Evolutionary conservation across 1,140 invertebrate genomes (phyloP), one percentile per base, ranked within the genome.

Genomic region (Anastrepha obliqua): DNA sequence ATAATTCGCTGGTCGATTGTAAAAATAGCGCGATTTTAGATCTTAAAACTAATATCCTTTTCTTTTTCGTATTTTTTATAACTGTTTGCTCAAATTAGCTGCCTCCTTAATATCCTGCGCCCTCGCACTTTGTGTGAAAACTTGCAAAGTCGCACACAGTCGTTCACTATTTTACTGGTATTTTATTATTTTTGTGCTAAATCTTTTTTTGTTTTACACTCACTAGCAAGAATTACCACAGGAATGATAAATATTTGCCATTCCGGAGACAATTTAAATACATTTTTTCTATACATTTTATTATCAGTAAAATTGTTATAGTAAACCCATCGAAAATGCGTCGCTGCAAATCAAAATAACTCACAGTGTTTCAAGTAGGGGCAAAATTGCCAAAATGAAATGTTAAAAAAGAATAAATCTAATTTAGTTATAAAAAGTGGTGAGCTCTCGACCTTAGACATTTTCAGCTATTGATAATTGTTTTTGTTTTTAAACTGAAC

Each of bases 311-410:
- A 51, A 11, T 55, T 81, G 47, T 9, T 81, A 81, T 2, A 42
- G 47, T 81, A 9, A 15, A 55, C n/a, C 7, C 74, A 55, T 81
- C 11, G 11, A 17, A 58, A 29, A 8, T 81, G 74, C 74, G 74
- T 55, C 74, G 74, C n/a, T 55, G 74, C 47, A 81, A 47, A 81
- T 81, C 55, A 81, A 81, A 81, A 55, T 9, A 42, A 15, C 70
- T 29, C 29, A 29, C 29, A 29, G 29, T 29, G 29, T 29, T 29
- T 29, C 1, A 1, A 29, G 29, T 29, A 29, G 29, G 29, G 29
- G 29, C 29, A 29, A 29, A 29, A 29, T 29, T 29, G 29, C 29
- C 29, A 29, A 29, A 29, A 29, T 29, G 29, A 29, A 29, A 29
- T 29, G 29, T 29, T 29, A 29, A 29, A 29, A 29, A 29, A 29